Evolutionary conservation across 2,113 vertebrate species (phyloP).

Genomic region (Microcebus murinus): DNA sequence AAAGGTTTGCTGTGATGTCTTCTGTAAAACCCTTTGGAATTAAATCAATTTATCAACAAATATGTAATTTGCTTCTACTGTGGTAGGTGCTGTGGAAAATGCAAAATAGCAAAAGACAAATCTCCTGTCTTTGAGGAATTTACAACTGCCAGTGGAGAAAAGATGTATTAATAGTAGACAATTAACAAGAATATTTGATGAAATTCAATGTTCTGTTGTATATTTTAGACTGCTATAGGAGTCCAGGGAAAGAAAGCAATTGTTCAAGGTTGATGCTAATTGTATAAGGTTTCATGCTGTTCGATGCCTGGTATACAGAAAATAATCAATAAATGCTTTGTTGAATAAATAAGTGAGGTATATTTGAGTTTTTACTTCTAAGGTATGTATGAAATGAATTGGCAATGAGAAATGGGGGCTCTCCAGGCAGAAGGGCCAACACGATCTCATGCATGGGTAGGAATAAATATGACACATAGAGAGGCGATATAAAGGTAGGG

Average conservation of each 20-base stretch:
- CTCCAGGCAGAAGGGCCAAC: not conserved
- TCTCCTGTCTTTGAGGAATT: not conserved
- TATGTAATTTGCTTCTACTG: conserved; percentile 25
- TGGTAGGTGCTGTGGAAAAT: not conserved
- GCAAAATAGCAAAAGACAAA: not conserved
- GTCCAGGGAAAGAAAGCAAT: not conserved
- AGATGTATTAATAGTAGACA: not conserved
- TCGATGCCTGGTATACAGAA: not conserved
- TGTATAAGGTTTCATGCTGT: not conserved
- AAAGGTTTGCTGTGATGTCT: not conserved
- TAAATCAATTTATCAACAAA: conserved; percentile 50
- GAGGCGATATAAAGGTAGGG: not conserved
- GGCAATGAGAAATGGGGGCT: not conserved
- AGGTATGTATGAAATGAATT: not conserved
- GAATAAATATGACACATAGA: not conserved
- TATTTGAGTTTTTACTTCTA: not conserved
- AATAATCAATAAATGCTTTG: not conserved
- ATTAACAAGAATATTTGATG: not conserved
- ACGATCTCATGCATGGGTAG: not conserved
- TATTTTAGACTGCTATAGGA: not conserved
- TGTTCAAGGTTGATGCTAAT: not conserved
- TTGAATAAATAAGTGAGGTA: not conserved
- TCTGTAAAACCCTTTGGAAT: conserved; percentile 23
- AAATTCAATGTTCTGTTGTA: not conserved
- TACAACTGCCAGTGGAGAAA: not conserved